These are phyloP conservation scores for Silurus asotus DNA, from an alignment of 2,113 vertebrate species.

Conservation along the genomic window DNA sequence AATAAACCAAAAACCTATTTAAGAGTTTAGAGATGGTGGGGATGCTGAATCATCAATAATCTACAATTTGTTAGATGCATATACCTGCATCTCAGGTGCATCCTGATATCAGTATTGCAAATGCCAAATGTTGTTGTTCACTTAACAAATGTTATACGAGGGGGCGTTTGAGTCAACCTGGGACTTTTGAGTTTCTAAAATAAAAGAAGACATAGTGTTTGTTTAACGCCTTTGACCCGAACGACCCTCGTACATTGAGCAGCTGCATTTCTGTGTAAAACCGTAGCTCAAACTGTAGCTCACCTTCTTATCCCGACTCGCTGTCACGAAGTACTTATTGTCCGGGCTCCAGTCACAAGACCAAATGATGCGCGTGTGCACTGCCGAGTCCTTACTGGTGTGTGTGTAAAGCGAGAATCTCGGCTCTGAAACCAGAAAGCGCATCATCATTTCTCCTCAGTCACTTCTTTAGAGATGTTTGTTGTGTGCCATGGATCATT, in stretches of 20 bases:
- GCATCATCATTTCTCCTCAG: not conserved
- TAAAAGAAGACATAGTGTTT: no score
- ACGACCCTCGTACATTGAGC: not conserved
- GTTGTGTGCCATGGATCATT: not conserved
- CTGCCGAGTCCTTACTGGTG: slow-evolving; percentile 83
- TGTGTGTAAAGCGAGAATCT: slow-evolving; percentile 79
- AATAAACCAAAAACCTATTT: not conserved
- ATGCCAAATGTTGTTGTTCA: not conserved
- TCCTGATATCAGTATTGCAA: not conserved
- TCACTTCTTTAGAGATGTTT: not conserved
- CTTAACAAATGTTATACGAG: not conserved
- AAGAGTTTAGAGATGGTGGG: not conserved
- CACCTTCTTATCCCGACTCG: slow-evolving; percentile 97
- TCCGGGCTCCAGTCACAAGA: slow-evolving; percentile 97
- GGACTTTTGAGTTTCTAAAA: no score
- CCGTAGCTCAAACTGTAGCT: slow-evolving; percentile 48
- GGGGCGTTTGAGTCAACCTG: no score
- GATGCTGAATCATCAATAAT: not conserved
- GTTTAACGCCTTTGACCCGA: no score
- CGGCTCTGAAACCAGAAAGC: slow-evolving; percentile 72
- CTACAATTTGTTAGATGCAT: not conserved
- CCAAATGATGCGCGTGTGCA: slow-evolving; percentile 96
- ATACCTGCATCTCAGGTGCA: not conserved
- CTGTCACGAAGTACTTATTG: slow-evolving; percentile 89
- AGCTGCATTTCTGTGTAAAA: not conserved